phyloP scores from a whole-genome alignment of 2,113 vertebrate genomes.

The Ctenodactylus gundi region DNA sequence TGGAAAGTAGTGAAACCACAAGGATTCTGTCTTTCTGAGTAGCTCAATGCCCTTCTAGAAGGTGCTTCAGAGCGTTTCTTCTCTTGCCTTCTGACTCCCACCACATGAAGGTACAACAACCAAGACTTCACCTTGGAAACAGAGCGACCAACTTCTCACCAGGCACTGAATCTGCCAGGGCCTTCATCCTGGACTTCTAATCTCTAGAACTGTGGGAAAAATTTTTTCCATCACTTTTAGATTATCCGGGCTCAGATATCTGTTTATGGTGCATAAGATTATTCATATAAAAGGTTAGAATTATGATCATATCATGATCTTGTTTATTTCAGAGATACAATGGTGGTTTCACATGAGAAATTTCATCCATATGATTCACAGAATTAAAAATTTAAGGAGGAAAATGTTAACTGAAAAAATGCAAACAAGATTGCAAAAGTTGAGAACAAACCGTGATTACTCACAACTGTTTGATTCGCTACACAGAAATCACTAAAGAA shows the following conservation, averaged over 20 bases:
- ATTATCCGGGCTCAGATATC: background rate
- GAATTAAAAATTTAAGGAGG: background rate
- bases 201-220: background rate
- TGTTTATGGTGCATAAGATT: background rate
- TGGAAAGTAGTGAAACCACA: background rate
- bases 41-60: background rate
- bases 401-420: background rate
- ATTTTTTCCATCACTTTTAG: background rate
- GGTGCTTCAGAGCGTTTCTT: background rate
- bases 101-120: background rate
- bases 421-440: too few relatives aligned
- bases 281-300: background rate
- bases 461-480: background rate
- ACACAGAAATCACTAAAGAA: background rate
- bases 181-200: too few relatives aligned
- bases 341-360: background rate
- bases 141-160: too few relatives aligned
- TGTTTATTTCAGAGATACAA: slow-evolving; percentile 15
- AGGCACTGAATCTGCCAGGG: background rate
- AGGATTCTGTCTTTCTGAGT: background rate
- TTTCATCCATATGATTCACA: background rate
- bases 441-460: background rate
- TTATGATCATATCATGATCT: background rate
- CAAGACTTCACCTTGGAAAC: background rate
- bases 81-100: background rate